A percentile compares a stretch with the other conserved stretches of the same genome.
Conservation (phyloP, 2,888 invertebrate genomes). For the Nomada goodeniana region DNA sequence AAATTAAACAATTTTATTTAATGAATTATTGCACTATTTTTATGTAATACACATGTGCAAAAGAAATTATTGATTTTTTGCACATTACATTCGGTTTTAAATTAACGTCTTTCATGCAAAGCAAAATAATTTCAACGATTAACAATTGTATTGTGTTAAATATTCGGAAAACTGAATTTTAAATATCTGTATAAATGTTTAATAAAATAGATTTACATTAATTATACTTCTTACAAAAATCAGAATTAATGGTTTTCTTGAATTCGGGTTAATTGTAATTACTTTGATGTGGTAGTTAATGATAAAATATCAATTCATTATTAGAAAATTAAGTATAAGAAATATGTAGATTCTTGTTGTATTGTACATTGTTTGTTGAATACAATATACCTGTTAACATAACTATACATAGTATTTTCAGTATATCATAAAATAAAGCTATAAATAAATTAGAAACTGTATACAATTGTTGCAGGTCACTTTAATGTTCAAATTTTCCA, state of each 20-base stretch:
- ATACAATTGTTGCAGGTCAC: slow-evolving; percentile 43
- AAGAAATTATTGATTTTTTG: slow-evolving; percentile 19
- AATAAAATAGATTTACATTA: slow-evolving; percentile 35
- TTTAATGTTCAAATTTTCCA: slow-evolving; percentile 46
- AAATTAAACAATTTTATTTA: slow-evolving; percentile 13
- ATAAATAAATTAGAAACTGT: slow-evolving; percentile 38
- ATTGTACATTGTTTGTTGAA: slow-evolving; percentile 50
- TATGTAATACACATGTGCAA: slow-evolving; percentile 16
- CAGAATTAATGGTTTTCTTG: slow-evolving; percentile 21
- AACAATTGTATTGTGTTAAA: slow-evolving; percentile 6
- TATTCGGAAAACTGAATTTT: slow-evolving; percentile 18
- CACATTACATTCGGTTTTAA: slow-evolving; percentile 27
- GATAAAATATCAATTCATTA: slow-evolving; percentile 29
- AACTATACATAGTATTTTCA: slow-evolving; percentile 34
- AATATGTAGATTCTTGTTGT: slow-evolving; percentile 37
- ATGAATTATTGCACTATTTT: slow-evolving; percentile 21
- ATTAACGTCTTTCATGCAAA: slow-evolving; percentile 8
- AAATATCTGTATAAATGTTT: slow-evolving; percentile 17
- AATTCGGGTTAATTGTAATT: slow-evolving; percentile 32
- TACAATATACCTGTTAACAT: slow-evolving; percentile 44
- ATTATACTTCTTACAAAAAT: slow-evolving; percentile 17
- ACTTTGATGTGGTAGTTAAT: slow-evolving; percentile 38
- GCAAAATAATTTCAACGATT: slow-evolving; percentile 10
- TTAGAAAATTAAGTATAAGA: slow-evolving; percentile 26
- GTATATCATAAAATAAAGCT: slow-evolving; percentile 36